These are phyloP conservation scores for Sardina pilchardus DNA, from an alignment of 2,113 vertebrate species.

Conservation along the genomic window DNA sequence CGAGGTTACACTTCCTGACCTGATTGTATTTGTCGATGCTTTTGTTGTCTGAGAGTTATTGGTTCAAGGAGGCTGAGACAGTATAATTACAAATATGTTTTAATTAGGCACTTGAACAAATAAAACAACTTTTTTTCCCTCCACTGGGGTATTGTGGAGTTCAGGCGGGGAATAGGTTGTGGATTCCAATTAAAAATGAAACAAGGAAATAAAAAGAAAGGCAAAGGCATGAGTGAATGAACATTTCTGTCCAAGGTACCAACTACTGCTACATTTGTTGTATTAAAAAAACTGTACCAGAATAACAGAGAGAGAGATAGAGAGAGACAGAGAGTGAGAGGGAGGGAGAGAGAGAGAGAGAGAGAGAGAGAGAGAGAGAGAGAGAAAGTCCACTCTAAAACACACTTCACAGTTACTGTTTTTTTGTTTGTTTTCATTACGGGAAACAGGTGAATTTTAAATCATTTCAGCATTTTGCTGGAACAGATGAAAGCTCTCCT, in stretches of 20 bases:
- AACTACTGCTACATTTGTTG: not conserved
- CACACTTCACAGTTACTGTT: conserved; percentile 17
- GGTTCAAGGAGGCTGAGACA: conserved; percentile 4
- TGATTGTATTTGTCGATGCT: not conserved
- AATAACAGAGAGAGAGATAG: not conserved
- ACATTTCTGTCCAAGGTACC: not conserved
- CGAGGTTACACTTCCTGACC: conserved; percentile 5
- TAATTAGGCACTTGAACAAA: conserved; percentile 74
- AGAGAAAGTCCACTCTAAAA: not conserved
- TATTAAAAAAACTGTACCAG: not conserved
- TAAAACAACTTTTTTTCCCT: conserved; percentile 44
- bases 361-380: not conserved
- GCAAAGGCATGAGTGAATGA: conserved; percentile 11
- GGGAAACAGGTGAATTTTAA: conserved; percentile 20
- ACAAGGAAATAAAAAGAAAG: not conserved
- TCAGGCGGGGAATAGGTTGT: not conserved
- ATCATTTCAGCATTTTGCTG: conserved; percentile 9
- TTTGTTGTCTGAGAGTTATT: conserved; percentile 17
- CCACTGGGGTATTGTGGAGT: conserved; percentile 10
- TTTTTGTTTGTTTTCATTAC: conserved; percentile 43
- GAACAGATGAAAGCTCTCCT: conserved; percentile 7
- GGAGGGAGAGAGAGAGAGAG: not conserved
- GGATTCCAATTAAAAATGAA: not conserved
- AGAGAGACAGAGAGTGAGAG: not conserved
- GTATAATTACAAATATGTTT: conserved; percentile 47